Percentiles rank a stretch among this genome's conserved stretches.
Evolutionary conservation across 2,888 invertebrate genomes (phyloP).

Genomic region (Prosopocoilus inquinatus): DNA sequence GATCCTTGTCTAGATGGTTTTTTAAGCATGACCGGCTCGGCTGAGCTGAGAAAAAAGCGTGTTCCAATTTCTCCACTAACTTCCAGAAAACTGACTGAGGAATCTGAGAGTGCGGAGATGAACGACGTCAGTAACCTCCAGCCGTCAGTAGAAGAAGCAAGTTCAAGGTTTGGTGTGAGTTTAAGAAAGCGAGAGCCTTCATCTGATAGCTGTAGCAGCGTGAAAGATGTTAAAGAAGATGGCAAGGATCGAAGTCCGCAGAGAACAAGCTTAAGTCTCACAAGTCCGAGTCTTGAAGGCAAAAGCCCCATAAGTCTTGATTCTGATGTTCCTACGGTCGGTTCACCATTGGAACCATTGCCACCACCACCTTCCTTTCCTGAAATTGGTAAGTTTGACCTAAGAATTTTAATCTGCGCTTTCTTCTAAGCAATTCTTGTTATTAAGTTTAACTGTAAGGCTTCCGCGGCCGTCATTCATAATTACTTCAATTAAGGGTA

Average conservation of each 20-base stretch:
- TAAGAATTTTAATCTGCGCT: not conserved
- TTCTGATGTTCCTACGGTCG: conserved; percentile 52
- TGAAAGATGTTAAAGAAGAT: conserved; percentile 52
- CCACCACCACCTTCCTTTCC: conserved; percentile 46
- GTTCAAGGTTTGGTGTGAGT: conserved; percentile 69
- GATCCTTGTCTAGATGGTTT: conserved; percentile 36
- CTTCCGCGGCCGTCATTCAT: no score
- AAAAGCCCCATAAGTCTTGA: conserved; percentile 48
- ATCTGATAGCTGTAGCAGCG: conserved; percentile 58
- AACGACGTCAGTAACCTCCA: conserved; percentile 61
- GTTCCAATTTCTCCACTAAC: conserved; percentile 41
- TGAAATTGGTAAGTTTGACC: conserved; percentile 37
- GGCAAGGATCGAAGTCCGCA: conserved; percentile 43
- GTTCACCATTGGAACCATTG: conserved; percentile 51
- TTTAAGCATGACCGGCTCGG: conserved; percentile 39
- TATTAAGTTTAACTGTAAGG: not conserved
- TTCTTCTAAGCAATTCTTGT: not conserved
- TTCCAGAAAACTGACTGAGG: conserved; percentile 42
- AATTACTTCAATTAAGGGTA: no score
- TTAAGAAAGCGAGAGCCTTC: conserved; percentile 65
- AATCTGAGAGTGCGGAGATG: conserved; percentile 42
- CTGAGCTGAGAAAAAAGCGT: conserved; percentile 43
- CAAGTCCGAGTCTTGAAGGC: conserved; percentile 47
- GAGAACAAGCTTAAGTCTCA: conserved; percentile 46
- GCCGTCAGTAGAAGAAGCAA: conserved; percentile 70